Percentiles rank a stretch among this genome's conserved stretches.
phyloP scores from a whole-genome alignment of 1,140 invertebrate genomes.

The Phthorimaea operculella region DNA sequence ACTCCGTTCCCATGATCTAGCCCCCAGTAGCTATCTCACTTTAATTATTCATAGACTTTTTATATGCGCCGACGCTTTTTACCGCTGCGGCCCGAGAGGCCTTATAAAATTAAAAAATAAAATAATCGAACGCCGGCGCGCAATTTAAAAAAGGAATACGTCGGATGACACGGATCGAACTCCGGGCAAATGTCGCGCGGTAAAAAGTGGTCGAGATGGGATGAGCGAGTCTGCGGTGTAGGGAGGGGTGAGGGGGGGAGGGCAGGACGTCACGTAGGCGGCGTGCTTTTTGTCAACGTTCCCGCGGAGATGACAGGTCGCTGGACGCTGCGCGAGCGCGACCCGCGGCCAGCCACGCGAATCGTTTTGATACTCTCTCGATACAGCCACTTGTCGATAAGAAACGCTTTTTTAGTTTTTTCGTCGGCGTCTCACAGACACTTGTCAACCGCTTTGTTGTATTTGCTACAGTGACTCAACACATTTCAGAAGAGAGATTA shows the following conservation, averaged over 20 bases:
- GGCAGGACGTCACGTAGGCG: slow-evolving; percentile 65
- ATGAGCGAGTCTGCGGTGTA: slow-evolving; percentile 21
- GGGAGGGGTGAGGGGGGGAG: slow-evolving; percentile 18
- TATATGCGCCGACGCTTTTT: slow-evolving; percentile 60
- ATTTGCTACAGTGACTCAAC: not conserved
- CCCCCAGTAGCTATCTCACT: slow-evolving; percentile 59
- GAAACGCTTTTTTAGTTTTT: not conserved
- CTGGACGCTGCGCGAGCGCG: slow-evolving; percentile 51
- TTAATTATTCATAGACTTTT: slow-evolving; percentile 68
- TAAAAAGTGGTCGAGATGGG: slow-evolving; percentile 62
- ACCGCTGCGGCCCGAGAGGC: slow-evolving; percentile 53
- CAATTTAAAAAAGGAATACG: slow-evolving; percentile 65
- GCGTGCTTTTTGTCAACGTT: slow-evolving; percentile 66
- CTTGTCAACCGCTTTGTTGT: not conserved
- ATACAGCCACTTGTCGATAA: slow-evolving; percentile 16
- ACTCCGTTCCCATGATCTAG: slow-evolving; percentile 65
- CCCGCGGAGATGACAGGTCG: slow-evolving; percentile 66
- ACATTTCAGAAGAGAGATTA: not conserved
- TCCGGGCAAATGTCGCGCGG: slow-evolving; percentile 66
- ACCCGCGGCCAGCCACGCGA: slow-evolving; percentile 35
- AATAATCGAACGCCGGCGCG: slow-evolving; percentile 52
- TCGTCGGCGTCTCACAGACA: not conserved
- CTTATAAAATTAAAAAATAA: slow-evolving; percentile 66
- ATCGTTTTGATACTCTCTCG: slow-evolving; percentile 52
- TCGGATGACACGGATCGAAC: slow-evolving; percentile 67